Evolutionary conservation across 2,113 vertebrate genomes (phyloP).

Genomic region (Setophaga coronata): DNA sequence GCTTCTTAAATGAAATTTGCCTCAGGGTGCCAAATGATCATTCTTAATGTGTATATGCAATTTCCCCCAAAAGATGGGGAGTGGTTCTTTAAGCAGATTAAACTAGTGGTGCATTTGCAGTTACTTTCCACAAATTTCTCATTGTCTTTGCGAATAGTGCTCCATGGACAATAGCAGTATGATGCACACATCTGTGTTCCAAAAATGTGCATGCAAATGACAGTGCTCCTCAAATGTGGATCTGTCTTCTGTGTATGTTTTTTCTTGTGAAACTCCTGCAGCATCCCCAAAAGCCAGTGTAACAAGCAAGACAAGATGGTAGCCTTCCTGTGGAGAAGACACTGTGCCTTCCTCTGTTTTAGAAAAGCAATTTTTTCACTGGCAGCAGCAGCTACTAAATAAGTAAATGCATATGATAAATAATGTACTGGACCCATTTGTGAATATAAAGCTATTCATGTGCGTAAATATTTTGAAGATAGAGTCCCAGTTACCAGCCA

Average conservation of each 20-base stretch:
- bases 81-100: background rate
- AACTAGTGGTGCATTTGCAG: background rate
- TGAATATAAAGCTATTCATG: slow-evolving; percentile 28
- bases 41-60: background rate
- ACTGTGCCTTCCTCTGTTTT: background rate
- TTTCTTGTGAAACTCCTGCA: background rate
- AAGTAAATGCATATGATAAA: slow-evolving; percentile 59
- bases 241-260: background rate
- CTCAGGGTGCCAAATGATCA: background rate
- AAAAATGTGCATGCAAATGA: background rate
- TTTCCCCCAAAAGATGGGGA: background rate
- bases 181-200: background rate
- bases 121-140: background rate
- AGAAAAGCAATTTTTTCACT: slow-evolving; percentile 21
- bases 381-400: slow-evolving; percentile 45
- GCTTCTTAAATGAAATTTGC: background rate
- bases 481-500: background rate
- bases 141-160: background rate
- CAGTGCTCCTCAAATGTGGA: background rate
- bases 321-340: background rate
- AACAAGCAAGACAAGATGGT: background rate
- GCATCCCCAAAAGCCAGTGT: background rate
- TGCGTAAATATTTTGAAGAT: slow-evolving; percentile 5
- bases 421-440: slow-evolving; percentile 35
- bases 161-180: background rate